phyloP scores from a whole-genome alignment of 2,113 vertebrate genomes.

The Oncorhynchus kisutch region DNA sequence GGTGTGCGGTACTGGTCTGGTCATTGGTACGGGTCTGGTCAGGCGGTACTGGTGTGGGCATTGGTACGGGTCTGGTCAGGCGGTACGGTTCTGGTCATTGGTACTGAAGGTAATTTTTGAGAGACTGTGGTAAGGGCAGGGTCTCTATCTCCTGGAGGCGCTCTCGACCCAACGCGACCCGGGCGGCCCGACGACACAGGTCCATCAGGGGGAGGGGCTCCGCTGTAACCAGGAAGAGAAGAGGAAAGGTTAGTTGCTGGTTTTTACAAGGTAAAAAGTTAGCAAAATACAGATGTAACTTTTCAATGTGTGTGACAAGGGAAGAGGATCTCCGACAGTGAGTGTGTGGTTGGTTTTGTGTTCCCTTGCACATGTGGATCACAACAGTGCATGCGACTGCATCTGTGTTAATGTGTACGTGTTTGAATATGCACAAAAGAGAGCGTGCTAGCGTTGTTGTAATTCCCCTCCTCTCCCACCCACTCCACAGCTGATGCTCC shows the following conservation, averaged over 20 bases:
- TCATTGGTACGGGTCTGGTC: constrained; percentile 84
- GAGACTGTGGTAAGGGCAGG: constrained; percentile 92
- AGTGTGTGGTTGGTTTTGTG: too few species aligned
- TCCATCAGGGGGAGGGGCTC: constrained; percentile 97
- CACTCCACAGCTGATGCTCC: constrained; percentile 5
- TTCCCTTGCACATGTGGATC: too few species aligned
- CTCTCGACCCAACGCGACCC: constrained; percentile 88
- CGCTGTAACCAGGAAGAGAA: constrained; percentile 72
- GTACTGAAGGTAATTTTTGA: constrained; percentile 99
- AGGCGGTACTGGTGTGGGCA: constrained; percentile 63
- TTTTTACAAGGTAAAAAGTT: background rate
- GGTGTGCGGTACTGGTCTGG: background rate
- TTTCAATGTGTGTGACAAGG: too few species aligned
- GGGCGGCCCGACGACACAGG: constrained; percentile 91
- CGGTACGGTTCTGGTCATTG: constrained; percentile 75
- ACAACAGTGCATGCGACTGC: too few species aligned
- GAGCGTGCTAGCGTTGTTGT: background rate
- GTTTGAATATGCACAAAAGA: too few species aligned
- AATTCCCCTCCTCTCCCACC: background rate
- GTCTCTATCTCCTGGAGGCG: constrained; percentile 88
- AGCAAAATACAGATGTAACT: too few species aligned
- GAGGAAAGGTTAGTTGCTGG: background rate
- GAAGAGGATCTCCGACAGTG: too few species aligned
- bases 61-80: constrained; percentile 77
- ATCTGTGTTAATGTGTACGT: too few species aligned